Evolutionary conservation across 2,797 vertebrate genomes (phyloP), one percentile per base, ranked within the genome.

Genomic region (Molossus molossus): DNA sequence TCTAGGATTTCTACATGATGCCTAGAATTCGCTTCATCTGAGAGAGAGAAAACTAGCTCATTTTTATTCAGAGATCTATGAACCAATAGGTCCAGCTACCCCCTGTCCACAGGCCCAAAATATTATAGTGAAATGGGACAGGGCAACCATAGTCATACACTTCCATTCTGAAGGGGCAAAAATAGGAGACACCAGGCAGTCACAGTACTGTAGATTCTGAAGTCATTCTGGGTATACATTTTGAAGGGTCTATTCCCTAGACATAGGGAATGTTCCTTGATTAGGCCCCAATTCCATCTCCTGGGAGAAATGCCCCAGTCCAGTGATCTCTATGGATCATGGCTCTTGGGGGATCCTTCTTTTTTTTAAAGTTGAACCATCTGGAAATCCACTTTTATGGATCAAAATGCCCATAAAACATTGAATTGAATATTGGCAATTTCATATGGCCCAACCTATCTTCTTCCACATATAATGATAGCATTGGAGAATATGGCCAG

Each of bases 291-390:
- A 1, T 23, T 65, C 60, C 40, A 25, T 57, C 50, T 87, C 73
- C 18, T 1, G 1, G 57, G 21, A 65, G 18, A 13, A 70, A 33
- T 37, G 87, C n/a, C 18, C 20, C 3, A 13, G 55, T 27, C 55
- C 27, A 45, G 18, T 10, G 23, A 18, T 60, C 58, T 40, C 77
- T 13, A 23, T n/a, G 57, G 17, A 62, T 58, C 3, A 18, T 40
- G 13, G 48, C 37, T 73, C 58, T 87, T 57, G 25, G 62, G 20
- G 20, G 7, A 33, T 50, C 45, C n/a, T 58, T 60, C 3, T 23
- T 75, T 55, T 55, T 94, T 89, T 50, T 20, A 80, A 80, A 62
- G 75, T 13, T 89, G 40, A 87, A 62, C 10, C 53, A 29, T 12
- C 10, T 11, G 65, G 27, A 73, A 77, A 91, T 62, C 70, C 20